These are phyloP conservation scores for Otus scops DNA, from an alignment of 2,797 vertebrate species.

Conservation along the genomic window DNA sequence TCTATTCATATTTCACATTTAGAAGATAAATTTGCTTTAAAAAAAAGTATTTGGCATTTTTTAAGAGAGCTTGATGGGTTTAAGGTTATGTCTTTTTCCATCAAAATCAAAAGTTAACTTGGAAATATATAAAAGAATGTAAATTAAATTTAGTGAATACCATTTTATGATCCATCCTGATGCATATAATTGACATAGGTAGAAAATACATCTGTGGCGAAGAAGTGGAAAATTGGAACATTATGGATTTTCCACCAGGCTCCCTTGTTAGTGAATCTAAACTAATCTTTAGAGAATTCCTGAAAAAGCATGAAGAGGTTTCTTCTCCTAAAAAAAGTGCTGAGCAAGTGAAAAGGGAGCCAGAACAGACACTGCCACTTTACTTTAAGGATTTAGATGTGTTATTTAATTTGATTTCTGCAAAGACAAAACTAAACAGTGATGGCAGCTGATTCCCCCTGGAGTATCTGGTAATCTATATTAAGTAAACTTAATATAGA, in stretches of 20 bases:
- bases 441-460: slow-evolving; percentile 27
- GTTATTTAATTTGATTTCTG: slow-evolving; percentile 45
- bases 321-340: slow-evolving; percentile 29
- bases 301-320: slow-evolving; percentile 46
- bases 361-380: slow-evolving; percentile 44
- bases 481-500: slow-evolving; percentile 18
- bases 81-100: slow-evolving; percentile 43
- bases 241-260: slow-evolving; percentile 51
- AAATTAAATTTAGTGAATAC: slow-evolving; percentile 53
- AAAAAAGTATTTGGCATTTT: not conserved
- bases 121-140: slow-evolving; percentile 41
- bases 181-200: slow-evolving; percentile 64
- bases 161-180: slow-evolving; percentile 37
- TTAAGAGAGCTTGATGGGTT: not conserved
- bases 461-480: slow-evolving; percentile 9
- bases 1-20: slow-evolving; percentile 28
- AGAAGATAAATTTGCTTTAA: slow-evolving; percentile 15
- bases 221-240: slow-evolving; percentile 69
- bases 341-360: slow-evolving; percentile 57
- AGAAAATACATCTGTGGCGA: slow-evolving; percentile 62
- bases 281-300: slow-evolving; percentile 59
- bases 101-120: slow-evolving; percentile 63
- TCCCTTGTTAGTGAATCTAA: slow-evolving; percentile 52
- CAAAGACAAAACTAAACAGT: slow-evolving; percentile 42
- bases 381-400: slow-evolving; percentile 25